A percentile compares a stretch with the other conserved stretches of the same genome.
Conservation (phyloP, 2,888 invertebrate genomes). For the Auanema freiburgensis region DNA sequence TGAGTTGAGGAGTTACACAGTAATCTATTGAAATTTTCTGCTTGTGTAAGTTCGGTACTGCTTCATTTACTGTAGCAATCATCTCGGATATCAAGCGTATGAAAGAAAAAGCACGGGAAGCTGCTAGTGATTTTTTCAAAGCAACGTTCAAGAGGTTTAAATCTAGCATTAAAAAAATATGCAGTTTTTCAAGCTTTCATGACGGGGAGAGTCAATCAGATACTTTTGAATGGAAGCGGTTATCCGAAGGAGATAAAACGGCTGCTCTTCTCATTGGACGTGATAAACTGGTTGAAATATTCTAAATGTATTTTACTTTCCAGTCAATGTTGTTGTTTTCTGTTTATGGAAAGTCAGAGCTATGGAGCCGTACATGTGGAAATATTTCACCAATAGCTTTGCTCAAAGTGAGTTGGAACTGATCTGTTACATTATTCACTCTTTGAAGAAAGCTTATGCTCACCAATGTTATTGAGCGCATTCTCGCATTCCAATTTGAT, state of each 20-base stretch:
- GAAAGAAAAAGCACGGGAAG: background rate
- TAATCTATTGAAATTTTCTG: background rate
- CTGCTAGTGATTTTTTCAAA: constrained; percentile 14
- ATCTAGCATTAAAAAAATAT: too few species aligned
- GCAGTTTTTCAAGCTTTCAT: background rate
- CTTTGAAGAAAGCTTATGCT: constrained; percentile 74
- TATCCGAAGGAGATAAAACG: constrained; percentile 41
- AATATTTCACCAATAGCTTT: constrained; percentile 59
- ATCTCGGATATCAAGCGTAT: constrained; percentile 16
- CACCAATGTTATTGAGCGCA: constrained; percentile 88
- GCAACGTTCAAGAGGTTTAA: background rate
- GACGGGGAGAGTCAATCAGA: background rate
- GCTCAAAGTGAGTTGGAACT: constrained; percentile 47
- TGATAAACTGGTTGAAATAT: constrained; percentile 15
- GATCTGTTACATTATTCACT: background rate
- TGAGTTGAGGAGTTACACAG: constrained; percentile 18
- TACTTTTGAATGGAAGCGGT: constrained; percentile 13
- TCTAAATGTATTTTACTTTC: constrained; percentile 5
- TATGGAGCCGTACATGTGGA: constrained; percentile 50
- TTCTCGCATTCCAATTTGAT: constrained; percentile 87
- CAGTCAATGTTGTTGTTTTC: constrained; percentile 40
- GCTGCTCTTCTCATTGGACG: constrained; percentile 27
- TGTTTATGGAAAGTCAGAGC: constrained; percentile 48
- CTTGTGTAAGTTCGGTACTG: constrained; percentile 10
- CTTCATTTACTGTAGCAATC: constrained; percentile 13